phyloP scores from a whole-genome alignment of 2,888 invertebrate species.

The Cerastis leucographa region DNA sequence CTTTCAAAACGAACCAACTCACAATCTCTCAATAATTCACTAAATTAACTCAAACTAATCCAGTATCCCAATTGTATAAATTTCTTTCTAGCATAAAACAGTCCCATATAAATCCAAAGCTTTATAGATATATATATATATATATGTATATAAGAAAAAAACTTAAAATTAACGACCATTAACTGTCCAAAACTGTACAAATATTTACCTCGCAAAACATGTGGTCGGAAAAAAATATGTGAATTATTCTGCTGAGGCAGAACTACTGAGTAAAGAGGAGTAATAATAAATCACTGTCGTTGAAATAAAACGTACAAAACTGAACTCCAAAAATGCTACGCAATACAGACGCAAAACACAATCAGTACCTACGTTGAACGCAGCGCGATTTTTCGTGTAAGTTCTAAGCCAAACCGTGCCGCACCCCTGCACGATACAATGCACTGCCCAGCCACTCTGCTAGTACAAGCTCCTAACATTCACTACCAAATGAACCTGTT shows the following conservation, averaged over 20 bases:
- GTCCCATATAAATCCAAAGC: neutral
- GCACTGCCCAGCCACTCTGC: neutral
- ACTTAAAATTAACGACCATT: neutral
- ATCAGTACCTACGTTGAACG: neutral
- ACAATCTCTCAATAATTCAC: neutral
- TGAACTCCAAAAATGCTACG: no score
- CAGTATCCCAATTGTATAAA: neutral
- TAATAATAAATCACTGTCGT: neutral
- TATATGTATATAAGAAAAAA: no score
- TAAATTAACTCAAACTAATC: neutral
- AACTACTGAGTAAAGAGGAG: neutral
- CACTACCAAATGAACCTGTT: constrained; percentile 52
- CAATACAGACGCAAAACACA: neutral
- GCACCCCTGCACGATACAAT: constrained; percentile 20
- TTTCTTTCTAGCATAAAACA: neutral
- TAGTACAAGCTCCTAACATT: constrained; percentile 39
- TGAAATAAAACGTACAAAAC: neutral
- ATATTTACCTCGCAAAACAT: neutral
- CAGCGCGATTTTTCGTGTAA: neutral
- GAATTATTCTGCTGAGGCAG: neutral
- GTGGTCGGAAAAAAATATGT: neutral
- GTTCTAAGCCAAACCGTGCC: neutral
- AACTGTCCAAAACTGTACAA: neutral
- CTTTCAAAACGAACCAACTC: neutral
- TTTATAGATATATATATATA: no score